phyloP scores from a whole-genome alignment of 2,888 invertebrate genomes.

The Allygus modestus region DNA sequence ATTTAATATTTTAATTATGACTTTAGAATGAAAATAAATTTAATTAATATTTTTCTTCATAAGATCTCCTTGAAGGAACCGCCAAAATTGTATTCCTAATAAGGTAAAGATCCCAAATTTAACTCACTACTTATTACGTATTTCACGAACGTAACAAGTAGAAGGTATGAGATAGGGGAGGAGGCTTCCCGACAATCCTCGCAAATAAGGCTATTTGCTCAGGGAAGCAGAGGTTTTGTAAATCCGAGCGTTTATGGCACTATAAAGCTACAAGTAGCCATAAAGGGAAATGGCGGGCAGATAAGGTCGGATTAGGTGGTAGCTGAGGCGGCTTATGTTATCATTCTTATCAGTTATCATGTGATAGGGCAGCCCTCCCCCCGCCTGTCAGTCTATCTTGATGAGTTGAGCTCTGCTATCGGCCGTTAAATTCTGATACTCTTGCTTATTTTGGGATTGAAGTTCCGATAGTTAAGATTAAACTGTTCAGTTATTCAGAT shows the following conservation, averaged over 20 bases:
- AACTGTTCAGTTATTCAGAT: too few species aligned
- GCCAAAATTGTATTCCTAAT: too few species aligned
- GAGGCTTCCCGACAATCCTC: background rate
- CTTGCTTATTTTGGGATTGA: background rate
- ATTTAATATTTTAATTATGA: too few species aligned
- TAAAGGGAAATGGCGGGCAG: conserved; percentile 47
- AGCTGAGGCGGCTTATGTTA: conserved; percentile 47
- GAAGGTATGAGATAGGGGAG: background rate
- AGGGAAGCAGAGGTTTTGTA: conserved; percentile 38
- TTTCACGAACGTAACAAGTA: background rate
- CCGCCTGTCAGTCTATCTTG: conserved; percentile 31
- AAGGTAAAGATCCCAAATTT: too few species aligned
- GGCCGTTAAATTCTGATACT: conserved; percentile 36
- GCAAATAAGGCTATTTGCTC: conserved; percentile 34
- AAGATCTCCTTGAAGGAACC: too few species aligned
- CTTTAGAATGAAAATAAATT: too few species aligned
- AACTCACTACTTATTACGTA: background rate
- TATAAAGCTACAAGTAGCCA: conserved; percentile 37
- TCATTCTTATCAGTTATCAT: conserved; percentile 35
- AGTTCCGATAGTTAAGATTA: background rate
- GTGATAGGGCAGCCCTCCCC: conserved; percentile 22
- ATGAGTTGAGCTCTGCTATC: conserved; percentile 42
- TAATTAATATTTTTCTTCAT: too few species aligned
- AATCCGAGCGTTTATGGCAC: conserved; percentile 29
- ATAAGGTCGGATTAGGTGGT: conserved; percentile 50